Evolutionary conservation across 2,113 vertebrate species (phyloP).

Genomic region (Atlantisia rogersi): DNA sequence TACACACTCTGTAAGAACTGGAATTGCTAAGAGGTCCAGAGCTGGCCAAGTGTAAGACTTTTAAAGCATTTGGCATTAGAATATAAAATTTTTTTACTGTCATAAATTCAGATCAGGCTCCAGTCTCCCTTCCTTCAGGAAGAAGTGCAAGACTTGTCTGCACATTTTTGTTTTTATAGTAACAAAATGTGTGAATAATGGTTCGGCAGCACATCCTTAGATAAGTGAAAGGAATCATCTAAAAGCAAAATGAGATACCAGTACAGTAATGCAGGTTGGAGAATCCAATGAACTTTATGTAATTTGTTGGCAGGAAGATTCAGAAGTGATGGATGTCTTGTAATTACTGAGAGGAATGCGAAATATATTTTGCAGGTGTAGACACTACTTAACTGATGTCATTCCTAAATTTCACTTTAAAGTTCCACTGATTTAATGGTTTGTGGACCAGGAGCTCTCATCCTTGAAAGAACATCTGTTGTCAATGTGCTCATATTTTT

Average conservation of each 20-base stretch:
- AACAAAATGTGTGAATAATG: background rate
- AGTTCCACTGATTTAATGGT: background rate
- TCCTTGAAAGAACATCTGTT: slow-evolving; percentile 10
- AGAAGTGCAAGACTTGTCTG: background rate
- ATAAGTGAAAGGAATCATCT: background rate
- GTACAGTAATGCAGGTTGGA: background rate
- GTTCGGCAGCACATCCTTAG: background rate
- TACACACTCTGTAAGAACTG: background rate
- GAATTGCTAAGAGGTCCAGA: background rate
- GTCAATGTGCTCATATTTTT: background rate
- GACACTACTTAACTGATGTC: background rate
- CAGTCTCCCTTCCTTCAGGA: background rate
- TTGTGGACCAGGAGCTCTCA: background rate
- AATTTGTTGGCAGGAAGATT: background rate
- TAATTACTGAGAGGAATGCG: background rate
- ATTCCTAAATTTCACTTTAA: background rate
- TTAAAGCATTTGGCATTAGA: background rate
- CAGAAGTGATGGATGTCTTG: background rate
- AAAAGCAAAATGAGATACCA: background rate
- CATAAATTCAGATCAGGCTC: background rate
- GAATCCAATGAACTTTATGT: background rate
- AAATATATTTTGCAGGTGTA: background rate
- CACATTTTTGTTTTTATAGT: background rate
- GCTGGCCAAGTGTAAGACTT: background rate
- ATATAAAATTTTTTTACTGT: background rate